These are phyloP conservation scores for Speoplatyrhinus poulsoni DNA, from an alignment of 2,113 vertebrate species.

Conservation along the genomic window DNA sequence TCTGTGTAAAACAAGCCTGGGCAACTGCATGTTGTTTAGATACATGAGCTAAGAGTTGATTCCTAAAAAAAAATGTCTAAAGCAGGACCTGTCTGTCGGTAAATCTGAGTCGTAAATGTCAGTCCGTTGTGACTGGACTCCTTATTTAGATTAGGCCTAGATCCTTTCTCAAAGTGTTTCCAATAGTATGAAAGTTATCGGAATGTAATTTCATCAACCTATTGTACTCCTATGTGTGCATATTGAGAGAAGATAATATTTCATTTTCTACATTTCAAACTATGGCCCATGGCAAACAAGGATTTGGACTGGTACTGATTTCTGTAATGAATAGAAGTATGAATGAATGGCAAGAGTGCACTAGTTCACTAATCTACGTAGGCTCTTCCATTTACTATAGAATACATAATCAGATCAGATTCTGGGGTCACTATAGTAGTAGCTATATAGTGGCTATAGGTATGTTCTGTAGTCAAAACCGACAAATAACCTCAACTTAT, in stretches of 20 bases:
- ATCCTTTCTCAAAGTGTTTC: conserved; percentile 13
- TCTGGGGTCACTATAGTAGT: too few species aligned
- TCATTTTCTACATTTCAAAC: conserved; percentile 2
- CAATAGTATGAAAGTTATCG: conserved; percentile 19
- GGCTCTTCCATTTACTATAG: too few species aligned
- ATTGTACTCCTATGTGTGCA: conserved; percentile 40
- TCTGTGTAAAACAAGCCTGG: too few species aligned
- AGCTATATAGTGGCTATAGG: too few species aligned
- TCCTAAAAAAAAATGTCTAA: too few species aligned
- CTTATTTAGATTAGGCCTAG: conserved; percentile 14
- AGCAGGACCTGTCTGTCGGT: neutral
- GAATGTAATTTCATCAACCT: conserved; percentile 10
- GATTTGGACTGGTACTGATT: neutral
- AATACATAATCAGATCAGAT: too few species aligned
- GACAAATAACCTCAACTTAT: too few species aligned
- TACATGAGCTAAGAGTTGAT: too few species aligned
- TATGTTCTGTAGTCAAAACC: too few species aligned
- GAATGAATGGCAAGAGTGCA: too few species aligned
- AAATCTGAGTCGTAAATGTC: conserved; percentile 10
- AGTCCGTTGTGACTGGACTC: conserved; percentile 27
- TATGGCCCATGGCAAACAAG: neutral
- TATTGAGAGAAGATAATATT: conserved; percentile 43
- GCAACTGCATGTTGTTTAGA: too few species aligned
- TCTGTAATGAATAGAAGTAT: neutral
- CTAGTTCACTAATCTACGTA: too few species aligned